Conservation (phyloP, 2,888 invertebrate species). For the Acanthosepion lycidas region DNA sequence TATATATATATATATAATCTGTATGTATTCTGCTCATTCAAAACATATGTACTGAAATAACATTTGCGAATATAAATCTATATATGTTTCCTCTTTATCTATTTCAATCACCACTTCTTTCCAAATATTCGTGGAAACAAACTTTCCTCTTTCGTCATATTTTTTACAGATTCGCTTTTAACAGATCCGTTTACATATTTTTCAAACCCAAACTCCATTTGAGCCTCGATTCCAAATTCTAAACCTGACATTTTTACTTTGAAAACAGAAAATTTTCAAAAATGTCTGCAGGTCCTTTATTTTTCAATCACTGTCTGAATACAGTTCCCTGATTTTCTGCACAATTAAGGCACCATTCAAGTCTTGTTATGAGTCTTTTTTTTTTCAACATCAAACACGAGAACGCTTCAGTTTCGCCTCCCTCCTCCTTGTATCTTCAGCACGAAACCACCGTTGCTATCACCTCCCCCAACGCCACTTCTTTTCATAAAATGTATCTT, state of each 20-base stretch:
- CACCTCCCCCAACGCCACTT: neutral
- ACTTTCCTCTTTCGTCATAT: neutral
- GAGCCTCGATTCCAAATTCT: neutral
- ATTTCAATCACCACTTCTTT: neutral
- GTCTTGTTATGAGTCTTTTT: neutral
- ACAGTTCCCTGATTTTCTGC: neutral
- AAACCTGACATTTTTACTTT: slow-evolving; percentile 1
- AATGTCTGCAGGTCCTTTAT: neutral
- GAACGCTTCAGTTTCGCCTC: neutral
- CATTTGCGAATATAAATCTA: neutral
- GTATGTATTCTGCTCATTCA: too few species aligned
- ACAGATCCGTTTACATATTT: neutral
- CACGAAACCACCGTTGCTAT: neutral
- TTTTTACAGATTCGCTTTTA: neutral
- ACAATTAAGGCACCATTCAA: slow-evolving; percentile 33
- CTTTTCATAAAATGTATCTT: neutral
- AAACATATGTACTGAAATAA: neutral
- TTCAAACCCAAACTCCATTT: neutral
- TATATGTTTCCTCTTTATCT: neutral
- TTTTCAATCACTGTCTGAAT: neutral
- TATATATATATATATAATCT: too few species aligned
- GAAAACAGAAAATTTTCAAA: slow-evolving; percentile 17
- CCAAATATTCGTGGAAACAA: too few species aligned
- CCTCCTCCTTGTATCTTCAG: neutral
- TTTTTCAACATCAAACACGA: neutral